Evolutionary conservation across 2,888 invertebrate species (phyloP).

Genomic region (Leucophenga montana): DNA sequence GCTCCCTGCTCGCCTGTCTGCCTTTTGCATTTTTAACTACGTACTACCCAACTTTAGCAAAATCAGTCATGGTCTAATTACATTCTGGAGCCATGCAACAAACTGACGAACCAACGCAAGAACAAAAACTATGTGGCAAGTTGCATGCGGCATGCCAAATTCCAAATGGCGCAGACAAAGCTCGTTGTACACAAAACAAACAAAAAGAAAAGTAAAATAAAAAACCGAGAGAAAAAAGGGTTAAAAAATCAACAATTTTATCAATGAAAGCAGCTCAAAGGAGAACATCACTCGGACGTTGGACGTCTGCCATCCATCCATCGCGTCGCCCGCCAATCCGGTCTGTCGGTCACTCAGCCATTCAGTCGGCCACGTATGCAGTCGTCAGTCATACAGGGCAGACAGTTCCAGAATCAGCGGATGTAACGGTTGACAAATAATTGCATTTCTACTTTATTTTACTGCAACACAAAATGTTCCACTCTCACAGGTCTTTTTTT

Average conservation of each 20-base stretch:
- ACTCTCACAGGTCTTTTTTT: not conserved
- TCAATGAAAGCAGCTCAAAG: conserved; percentile 38
- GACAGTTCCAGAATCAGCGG: conserved; percentile 63
- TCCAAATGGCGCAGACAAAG: conserved; percentile 8
- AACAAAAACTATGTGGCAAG: conserved; percentile 6
- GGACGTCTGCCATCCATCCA: too few species aligned
- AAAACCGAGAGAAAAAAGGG: conserved; percentile 41
- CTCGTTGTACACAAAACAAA: too few species aligned
- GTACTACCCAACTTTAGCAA: not conserved
- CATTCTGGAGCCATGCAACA: conserved; percentile 44
- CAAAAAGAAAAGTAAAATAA: not conserved
- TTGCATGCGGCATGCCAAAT: conserved; percentile 20
- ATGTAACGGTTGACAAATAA: conserved; percentile 71
- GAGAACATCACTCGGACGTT: conserved; percentile 19
- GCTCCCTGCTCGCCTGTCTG: not conserved
- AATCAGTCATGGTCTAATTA: conserved; percentile 68
- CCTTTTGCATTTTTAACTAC: too few species aligned
- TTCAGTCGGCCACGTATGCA: conserved; percentile 36
- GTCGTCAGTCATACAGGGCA: conserved; percentile 44
- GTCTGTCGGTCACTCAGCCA: conserved; percentile 24
- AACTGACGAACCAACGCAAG: conserved; percentile 27
- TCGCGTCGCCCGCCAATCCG: conserved; percentile 29
- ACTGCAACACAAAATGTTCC: too few species aligned
- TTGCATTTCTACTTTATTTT: conserved; percentile 50
- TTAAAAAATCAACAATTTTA: conserved; percentile 59